Percentiles rank a stretch among this genome's conserved stretches.
phyloP scores from a whole-genome alignment of 2,888 invertebrate species.

The Nycteola revayana region DNA sequence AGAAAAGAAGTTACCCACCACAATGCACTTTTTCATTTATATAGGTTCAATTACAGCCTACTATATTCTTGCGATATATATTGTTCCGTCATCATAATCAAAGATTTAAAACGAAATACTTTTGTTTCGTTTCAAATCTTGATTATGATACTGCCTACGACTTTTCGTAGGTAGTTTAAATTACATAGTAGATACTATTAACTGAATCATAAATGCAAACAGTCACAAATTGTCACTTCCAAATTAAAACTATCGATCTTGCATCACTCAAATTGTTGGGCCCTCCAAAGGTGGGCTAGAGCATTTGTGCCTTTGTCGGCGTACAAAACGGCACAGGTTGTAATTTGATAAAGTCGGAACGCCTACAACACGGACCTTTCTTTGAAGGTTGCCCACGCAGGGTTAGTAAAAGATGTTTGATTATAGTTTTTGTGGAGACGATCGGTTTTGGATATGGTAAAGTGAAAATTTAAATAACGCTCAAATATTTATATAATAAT shows the following conservation, averaged over 20 bases:
- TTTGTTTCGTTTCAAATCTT: too few relatives aligned
- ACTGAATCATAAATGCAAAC: conserved; percentile 7
- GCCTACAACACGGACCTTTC: conserved; percentile 74
- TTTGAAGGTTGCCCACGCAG: conserved; percentile 74
- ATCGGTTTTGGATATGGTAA: not conserved
- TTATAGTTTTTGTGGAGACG: conserved; percentile 29
- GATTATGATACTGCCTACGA: too few relatives aligned
- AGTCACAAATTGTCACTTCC: conserved; percentile 33
- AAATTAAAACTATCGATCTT: conserved; percentile 36
- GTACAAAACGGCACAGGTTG: conserved; percentile 75
- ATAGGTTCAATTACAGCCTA: too few relatives aligned
- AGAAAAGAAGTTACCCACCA: too few relatives aligned
- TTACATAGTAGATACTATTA: conserved; percentile 4
- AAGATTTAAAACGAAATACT: too few relatives aligned
- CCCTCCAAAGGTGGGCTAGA: conserved; percentile 50
- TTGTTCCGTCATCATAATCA: too few relatives aligned
- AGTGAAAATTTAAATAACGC: too few relatives aligned
- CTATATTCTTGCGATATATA: too few relatives aligned
- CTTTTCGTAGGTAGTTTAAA: too few relatives aligned
- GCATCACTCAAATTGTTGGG: conserved; percentile 35
- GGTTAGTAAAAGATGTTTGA: conserved; percentile 51
- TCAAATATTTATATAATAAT: too few relatives aligned
- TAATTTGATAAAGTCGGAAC: conserved; percentile 80
- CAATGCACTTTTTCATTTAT: too few relatives aligned
- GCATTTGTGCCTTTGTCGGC: conserved; percentile 72